phyloP scores from a whole-genome alignment of 2,113 vertebrate species.

The Madoqua kirkii region DNA sequence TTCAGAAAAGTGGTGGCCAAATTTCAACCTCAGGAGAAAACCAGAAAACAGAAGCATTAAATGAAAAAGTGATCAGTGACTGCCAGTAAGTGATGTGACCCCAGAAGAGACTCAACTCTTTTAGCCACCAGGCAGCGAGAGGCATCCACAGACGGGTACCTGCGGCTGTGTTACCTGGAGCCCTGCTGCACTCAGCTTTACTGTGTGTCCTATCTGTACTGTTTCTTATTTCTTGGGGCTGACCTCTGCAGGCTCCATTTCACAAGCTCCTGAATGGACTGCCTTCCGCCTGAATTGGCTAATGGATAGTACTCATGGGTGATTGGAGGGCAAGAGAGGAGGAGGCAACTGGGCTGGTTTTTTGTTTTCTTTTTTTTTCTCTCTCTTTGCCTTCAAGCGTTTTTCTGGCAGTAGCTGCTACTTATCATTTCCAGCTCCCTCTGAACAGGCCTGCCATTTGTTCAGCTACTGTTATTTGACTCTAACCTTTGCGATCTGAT shows the following conservation, averaged over 20 bases:
- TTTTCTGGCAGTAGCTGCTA: neutral
- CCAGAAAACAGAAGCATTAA: neutral
- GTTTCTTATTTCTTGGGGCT: neutral
- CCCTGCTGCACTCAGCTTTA: neutral
- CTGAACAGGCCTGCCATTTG: neutral
- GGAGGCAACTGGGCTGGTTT: neutral
- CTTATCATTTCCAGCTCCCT: neutral
- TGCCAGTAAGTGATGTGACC: neutral
- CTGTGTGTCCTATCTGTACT: neutral
- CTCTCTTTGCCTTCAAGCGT: neutral
- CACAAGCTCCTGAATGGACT: neutral
- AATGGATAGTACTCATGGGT: neutral
- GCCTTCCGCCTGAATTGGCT: neutral
- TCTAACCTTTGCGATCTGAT: neutral
- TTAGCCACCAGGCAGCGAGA: neutral
- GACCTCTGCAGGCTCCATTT: neutral
- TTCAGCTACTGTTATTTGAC: neutral
- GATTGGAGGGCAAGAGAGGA: neutral
- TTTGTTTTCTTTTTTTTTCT: neutral
- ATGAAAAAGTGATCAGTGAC: neutral
- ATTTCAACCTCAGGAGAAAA: neutral
- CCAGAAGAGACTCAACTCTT: neutral
- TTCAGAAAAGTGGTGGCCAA: neutral
- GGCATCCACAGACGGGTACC: neutral
- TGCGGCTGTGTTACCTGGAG: neutral